These are phyloP conservation scores for Jordanella pulchra DNA, from an alignment of 2,797 vertebrate species.

Conservation along the genomic window DNA sequence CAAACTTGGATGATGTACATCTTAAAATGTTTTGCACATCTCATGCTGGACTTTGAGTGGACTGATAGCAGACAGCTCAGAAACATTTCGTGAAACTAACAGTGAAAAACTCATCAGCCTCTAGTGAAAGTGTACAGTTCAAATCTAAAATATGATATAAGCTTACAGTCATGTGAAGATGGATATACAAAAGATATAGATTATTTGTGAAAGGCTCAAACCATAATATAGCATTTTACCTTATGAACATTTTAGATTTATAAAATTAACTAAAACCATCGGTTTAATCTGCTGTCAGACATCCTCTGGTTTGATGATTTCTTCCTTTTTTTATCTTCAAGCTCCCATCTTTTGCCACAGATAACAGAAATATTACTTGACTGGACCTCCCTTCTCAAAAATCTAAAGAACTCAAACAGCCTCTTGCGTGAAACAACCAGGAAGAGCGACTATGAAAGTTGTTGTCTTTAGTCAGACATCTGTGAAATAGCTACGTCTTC, in stretches of 20 bases:
- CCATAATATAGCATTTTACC: background rate
- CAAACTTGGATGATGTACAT: too few relatives aligned
- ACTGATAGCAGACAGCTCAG: too few relatives aligned
- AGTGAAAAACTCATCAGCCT: too few relatives aligned
- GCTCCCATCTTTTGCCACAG: background rate
- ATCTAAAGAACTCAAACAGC: background rate
- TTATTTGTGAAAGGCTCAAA: background rate
- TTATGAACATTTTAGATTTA: background rate
- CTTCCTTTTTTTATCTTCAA: background rate
- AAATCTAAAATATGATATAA: too few relatives aligned
- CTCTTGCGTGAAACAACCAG: background rate
- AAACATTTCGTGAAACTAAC: too few relatives aligned
- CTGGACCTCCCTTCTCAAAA: background rate
- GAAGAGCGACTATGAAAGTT: slow-evolving; percentile 5
- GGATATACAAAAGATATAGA: too few relatives aligned
- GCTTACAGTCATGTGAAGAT: too few relatives aligned
- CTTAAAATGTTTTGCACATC: too few relatives aligned
- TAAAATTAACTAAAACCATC: background rate
- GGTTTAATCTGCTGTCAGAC: background rate
- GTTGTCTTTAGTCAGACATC: slow-evolving; percentile 6
- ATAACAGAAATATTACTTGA: background rate
- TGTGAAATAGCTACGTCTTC: background rate
- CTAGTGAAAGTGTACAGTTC: too few relatives aligned
- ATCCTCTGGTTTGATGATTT: background rate
- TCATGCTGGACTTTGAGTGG: too few relatives aligned